These are phyloP conservation scores for Echiichthys vipera DNA, from an alignment of 2,797 vertebrate species.

Conservation along the genomic window DNA sequence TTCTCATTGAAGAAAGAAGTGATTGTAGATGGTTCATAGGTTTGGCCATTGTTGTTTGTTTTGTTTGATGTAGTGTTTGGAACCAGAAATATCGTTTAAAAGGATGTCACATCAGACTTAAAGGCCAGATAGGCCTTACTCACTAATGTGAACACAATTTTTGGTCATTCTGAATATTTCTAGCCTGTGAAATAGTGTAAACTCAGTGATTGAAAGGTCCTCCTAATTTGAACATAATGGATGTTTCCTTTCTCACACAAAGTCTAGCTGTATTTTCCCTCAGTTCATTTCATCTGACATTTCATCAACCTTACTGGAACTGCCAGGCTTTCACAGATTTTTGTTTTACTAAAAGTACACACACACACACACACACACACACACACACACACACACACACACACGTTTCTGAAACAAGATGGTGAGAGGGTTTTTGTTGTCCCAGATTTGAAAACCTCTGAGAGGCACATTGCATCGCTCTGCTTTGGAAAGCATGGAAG, in stretches of 20 bases:
- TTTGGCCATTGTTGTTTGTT: no score
- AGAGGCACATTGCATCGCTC: constrained; percentile 26
- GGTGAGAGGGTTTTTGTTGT: constrained; percentile 45
- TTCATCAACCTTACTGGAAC: background rate
- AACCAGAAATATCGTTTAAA: background rate
- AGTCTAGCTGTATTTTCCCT: background rate
- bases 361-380: constrained; percentile 11
- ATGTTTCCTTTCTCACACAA: background rate
- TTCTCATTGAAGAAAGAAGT: no score
- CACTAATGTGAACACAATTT: background rate
- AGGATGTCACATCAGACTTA: background rate
- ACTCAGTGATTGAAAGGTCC: background rate
- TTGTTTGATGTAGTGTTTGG: no score
- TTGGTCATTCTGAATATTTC: background rate
- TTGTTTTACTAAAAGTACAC: constrained; percentile 12
- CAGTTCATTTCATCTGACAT: constrained; percentile 5
- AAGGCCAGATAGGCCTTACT: background rate
- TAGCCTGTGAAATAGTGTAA: background rate
- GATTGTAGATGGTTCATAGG: no score
- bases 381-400: background rate
- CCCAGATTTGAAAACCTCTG: constrained; percentile 41
- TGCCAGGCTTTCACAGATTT: background rate
- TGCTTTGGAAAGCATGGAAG: constrained; percentile 19
- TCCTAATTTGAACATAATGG: background rate
- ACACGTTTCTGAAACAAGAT: constrained; percentile 9